Evolutionary conservation across 2,113 vertebrate species (phyloP).

Genomic region (Telmatochromis bifrenatus): DNA sequence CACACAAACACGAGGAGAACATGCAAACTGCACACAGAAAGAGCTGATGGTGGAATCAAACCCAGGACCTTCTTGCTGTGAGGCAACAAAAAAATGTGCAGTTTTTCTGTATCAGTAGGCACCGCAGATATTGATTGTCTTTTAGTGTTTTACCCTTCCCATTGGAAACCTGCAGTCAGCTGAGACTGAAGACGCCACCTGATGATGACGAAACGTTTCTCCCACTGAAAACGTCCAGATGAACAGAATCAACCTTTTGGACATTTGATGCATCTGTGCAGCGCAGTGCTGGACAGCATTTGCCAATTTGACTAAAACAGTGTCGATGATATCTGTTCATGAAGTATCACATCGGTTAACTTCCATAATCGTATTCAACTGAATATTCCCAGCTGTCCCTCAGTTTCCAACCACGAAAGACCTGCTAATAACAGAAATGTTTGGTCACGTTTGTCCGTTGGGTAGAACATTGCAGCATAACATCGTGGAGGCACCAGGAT

Average conservation of each 20-base stretch:
- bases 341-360: neutral
- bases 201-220: neutral
- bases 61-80: neutral
- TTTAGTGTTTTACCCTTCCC: no score
- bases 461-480: neutral
- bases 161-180: neutral
- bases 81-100: neutral
- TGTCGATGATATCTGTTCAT: neutral
- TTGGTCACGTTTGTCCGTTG: neutral
- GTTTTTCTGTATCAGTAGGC: neutral
- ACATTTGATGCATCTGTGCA: neutral
- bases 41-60: neutral
- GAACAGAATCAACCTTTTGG: neutral
- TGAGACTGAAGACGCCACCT: neutral
- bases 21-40: neutral
- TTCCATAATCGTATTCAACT: neutral
- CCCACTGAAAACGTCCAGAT: neutral
- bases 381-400: neutral
- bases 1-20: neutral
- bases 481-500: neutral
- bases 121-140: no score
- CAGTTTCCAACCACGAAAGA: neutral
- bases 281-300: neutral
- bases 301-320: neutral
- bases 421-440: neutral